A percentile compares a stretch with the other conserved stretches of the same genome.
phyloP scores from a whole-genome alignment of 2,888 invertebrate genomes.

The Furcula furcula region DNA sequence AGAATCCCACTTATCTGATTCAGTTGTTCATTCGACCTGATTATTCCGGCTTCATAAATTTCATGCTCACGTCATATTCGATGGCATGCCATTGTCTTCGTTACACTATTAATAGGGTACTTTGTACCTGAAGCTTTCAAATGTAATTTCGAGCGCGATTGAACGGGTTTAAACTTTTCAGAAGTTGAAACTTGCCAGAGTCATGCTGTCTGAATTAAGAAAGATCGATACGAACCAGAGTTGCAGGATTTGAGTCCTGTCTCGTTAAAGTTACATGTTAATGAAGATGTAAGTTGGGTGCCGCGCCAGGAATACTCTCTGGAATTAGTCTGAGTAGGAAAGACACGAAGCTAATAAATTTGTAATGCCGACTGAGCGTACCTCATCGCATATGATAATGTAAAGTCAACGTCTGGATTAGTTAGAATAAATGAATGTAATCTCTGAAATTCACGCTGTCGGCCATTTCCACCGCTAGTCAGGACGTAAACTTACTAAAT shows the following conservation, averaged over 20 bases:
- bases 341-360: slow-evolving; percentile 53
- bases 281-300: slow-evolving; percentile 43
- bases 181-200: slow-evolving; percentile 43
- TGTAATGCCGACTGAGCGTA: slow-evolving; percentile 51
- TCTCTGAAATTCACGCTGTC: slow-evolving; percentile 22
- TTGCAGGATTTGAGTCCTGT: slow-evolving; percentile 32
- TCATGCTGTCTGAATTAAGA: slow-evolving; percentile 40
- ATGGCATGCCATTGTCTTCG: slow-evolving; percentile 61
- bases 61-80: slow-evolving; percentile 51
- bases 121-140: slow-evolving; percentile 35
- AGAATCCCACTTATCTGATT: slow-evolving; percentile 71
- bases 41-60: slow-evolving; percentile 68
- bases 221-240: slow-evolving; percentile 45
- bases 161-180: slow-evolving; percentile 35
- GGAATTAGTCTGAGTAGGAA: slow-evolving; percentile 34
- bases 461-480: slow-evolving; percentile 20
- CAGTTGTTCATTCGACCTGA: slow-evolving; percentile 71
- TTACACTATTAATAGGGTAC: slow-evolving; percentile 33
- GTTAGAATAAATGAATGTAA: slow-evolving; percentile 44
- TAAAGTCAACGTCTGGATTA: slow-evolving; percentile 51
- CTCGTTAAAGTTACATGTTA: slow-evolving; percentile 43
- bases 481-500: slow-evolving; percentile 13
- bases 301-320: slow-evolving; percentile 28
- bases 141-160: slow-evolving; percentile 31
- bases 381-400: slow-evolving; percentile 68